phyloP scores from a whole-genome alignment of 2,888 invertebrate genomes.

The Phorcus lineatus region DNA sequence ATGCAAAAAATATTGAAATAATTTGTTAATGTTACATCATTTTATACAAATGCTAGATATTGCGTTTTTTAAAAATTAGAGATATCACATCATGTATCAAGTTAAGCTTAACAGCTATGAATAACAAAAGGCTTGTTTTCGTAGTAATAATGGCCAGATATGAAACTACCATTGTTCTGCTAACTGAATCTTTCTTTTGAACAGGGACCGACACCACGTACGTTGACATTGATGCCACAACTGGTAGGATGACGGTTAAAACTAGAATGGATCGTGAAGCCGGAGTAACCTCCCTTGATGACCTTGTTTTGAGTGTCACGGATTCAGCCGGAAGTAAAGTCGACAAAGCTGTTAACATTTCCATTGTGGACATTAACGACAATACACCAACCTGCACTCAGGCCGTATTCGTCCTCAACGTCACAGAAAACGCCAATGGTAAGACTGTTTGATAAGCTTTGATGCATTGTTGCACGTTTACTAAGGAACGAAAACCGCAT shows the following conservation, averaged over 20 bases:
- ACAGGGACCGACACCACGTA: background rate
- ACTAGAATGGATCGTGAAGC: background rate
- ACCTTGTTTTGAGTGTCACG: background rate
- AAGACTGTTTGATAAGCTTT: background rate
- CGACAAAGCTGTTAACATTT: background rate
- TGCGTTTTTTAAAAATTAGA: too few relatives aligned
- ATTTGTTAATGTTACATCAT: too few relatives aligned
- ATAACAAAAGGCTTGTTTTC: too few relatives aligned
- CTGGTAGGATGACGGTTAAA: background rate
- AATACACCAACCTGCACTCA: conserved; percentile 10
- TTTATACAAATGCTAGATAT: too few relatives aligned
- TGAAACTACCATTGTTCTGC: background rate
- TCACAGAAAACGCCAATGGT: background rate
- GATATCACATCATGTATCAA: too few relatives aligned
- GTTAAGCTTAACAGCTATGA: too few relatives aligned
- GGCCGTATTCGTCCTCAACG: background rate
- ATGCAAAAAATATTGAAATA: too few relatives aligned
- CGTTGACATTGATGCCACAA: background rate
- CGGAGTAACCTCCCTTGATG: background rate
- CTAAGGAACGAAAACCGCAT: background rate
- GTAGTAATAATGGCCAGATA: too few relatives aligned
- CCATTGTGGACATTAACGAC: background rate
- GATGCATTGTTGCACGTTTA: too few relatives aligned
- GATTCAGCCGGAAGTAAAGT: background rate
- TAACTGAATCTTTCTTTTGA: background rate